Conservation (phyloP, 2,888 invertebrate species). For the Hirudinaria manillensis region DNA sequence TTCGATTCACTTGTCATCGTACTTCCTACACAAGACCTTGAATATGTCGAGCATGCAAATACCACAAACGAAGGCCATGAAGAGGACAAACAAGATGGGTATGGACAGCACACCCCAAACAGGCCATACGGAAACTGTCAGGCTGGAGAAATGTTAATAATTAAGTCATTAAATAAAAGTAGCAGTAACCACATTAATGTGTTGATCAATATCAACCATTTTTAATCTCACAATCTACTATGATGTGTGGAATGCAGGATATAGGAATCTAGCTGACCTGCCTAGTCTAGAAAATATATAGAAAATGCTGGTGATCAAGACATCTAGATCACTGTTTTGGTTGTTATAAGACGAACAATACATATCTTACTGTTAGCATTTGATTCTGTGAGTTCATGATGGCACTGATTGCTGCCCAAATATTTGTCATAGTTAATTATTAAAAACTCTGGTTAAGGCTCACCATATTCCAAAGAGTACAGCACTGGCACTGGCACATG, state of each 20-base stretch:
- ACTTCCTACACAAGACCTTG: neutral
- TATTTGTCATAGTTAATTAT: too few relatives aligned
- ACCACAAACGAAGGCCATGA: slow-evolving; percentile 49
- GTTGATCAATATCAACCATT: too few relatives aligned
- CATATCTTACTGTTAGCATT: too few relatives aligned
- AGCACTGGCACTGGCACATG: slow-evolving; percentile 50
- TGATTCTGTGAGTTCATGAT: too few relatives aligned
- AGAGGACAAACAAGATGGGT: slow-evolving; percentile 47
- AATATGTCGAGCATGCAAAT: slow-evolving; percentile 25
- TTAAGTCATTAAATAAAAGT: neutral
- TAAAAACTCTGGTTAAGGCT: slow-evolving; percentile 25
- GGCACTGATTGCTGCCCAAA: too few relatives aligned
- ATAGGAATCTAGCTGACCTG: too few relatives aligned
- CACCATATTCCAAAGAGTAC: slow-evolving; percentile 49
- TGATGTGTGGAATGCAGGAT: too few relatives aligned
- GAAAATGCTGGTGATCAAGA: too few relatives aligned
- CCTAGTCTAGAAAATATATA: too few relatives aligned
- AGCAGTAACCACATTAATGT: neutral
- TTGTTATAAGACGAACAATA: too few relatives aligned
- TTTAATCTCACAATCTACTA: too few relatives aligned
- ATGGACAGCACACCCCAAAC: slow-evolving; percentile 51
- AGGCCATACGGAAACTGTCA: slow-evolving; percentile 52
- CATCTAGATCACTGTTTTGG: too few relatives aligned
- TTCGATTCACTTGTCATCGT: neutral
- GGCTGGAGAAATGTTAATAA: slow-evolving; percentile 44